Evolutionary conservation across 2,113 vertebrate species (phyloP).

Genomic region (Campylorhamphus procurvoides): DNA sequence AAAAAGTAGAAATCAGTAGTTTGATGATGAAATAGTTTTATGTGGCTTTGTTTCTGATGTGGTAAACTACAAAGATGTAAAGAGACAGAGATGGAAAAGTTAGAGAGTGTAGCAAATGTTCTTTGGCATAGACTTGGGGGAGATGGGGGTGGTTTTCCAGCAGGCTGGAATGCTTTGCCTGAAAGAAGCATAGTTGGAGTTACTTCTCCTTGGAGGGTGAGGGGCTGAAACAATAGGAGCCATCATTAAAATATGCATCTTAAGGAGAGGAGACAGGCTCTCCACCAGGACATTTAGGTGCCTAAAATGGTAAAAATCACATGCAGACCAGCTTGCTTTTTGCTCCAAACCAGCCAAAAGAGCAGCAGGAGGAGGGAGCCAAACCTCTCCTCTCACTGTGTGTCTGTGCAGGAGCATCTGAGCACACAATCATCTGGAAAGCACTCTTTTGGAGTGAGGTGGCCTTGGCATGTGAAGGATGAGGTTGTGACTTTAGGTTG

Average conservation of each 20-base stretch:
- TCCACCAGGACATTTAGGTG: not conserved
- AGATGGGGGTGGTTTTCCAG: not conserved
- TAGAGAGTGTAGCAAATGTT: not conserved
- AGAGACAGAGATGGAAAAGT: not conserved
- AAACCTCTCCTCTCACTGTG: not conserved
- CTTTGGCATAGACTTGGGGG: not conserved
- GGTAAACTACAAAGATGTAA: not conserved
- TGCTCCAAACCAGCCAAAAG: not conserved
- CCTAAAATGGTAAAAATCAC: not conserved
- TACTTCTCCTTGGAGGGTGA: not conserved
- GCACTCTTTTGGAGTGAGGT: not conserved
- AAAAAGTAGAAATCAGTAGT: not conserved
- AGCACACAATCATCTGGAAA: not conserved
- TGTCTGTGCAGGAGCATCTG: not conserved
- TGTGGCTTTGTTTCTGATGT: not conserved
- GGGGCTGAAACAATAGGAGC: not conserved
- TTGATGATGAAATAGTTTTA: not conserved
- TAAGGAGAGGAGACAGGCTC: not conserved
- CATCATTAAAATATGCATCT: not conserved
- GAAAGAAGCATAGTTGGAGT: not conserved
- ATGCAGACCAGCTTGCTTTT: not conserved
- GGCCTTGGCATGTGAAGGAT: not conserved
- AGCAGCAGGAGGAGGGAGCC: not conserved
- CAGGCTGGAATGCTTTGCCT: not conserved
- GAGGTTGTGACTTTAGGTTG: not conserved